These are phyloP conservation scores for Mesodorylaimus sp. DNA, from an alignment of 2,888 invertebrate species.

Conservation along the genomic window DNA sequence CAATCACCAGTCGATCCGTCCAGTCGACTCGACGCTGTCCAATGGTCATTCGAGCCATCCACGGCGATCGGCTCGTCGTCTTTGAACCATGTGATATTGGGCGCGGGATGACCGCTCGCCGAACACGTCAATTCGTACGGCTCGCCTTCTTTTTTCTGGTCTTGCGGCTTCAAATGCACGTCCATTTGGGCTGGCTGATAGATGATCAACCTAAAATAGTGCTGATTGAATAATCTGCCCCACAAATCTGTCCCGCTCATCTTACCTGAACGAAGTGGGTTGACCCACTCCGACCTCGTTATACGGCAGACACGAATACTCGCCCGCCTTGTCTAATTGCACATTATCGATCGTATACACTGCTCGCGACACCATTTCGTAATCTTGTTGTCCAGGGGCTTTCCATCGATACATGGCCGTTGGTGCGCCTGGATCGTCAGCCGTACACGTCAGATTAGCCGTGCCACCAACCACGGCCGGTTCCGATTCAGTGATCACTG, in stretches of 20 bases:
- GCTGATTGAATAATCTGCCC: background rate
- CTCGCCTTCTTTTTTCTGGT: background rate
- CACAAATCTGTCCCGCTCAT: too few species aligned
- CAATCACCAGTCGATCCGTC: background rate
- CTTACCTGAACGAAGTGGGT: too few species aligned
- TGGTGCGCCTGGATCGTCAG: conserved; percentile 64
- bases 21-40: background rate
- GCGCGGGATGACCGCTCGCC: conserved; percentile 23
- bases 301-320: conserved; percentile 68
- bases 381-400: conserved; percentile 4
- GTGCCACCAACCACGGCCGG: conserved; percentile 61
- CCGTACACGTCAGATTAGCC: conserved; percentile 61
- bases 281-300: conserved; percentile 70
- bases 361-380: background rate
- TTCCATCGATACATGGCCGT: conserved; percentile 21
- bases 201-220: too few species aligned
- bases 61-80: conserved; percentile 14
- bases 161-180: background rate
- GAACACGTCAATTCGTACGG: conserved; percentile 17
- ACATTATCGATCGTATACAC: conserved; percentile 52
- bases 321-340: conserved; percentile 61
- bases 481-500: background rate
- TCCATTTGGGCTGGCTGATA: conserved; percentile 10
- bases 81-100: conserved; percentile 20
- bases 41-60: background rate